Evolutionary conservation across 35 echinoderm and acorn worm species (phyloP).

Genomic region (Hemicentrotus pulcherrimus): DNA sequence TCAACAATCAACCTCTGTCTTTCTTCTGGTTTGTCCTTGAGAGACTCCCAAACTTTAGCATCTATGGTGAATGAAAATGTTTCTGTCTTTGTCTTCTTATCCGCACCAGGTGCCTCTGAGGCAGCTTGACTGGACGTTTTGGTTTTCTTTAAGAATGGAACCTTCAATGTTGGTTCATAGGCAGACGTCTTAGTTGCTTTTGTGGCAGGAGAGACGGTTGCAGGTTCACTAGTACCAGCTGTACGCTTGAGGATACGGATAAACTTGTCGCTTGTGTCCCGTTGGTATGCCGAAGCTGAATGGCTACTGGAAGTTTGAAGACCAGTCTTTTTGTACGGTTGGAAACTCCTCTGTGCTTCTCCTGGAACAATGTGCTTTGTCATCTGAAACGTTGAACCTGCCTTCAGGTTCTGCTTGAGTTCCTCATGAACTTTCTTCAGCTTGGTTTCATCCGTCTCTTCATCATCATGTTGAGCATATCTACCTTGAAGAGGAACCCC

Average conservation of each 20-base stretch:
- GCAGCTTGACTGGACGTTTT: background rate
- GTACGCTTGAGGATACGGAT: conserved; percentile 1
- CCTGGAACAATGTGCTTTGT: background rate
- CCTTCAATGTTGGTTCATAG: conserved; percentile 17
- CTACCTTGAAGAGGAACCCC: background rate
- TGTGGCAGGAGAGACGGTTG: background rate
- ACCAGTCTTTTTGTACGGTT: background rate
- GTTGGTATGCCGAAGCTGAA: background rate
- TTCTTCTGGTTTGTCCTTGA: conserved; percentile 31
- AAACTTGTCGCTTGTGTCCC: background rate
- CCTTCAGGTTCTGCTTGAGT: conserved; percentile 26
- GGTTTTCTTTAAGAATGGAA: conserved; percentile 35
- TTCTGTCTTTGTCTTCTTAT: conserved; percentile 36
- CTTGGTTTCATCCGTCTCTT: background rate
- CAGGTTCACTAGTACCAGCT: background rate
- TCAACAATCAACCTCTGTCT: conserved; percentile 19
- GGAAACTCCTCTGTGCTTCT: background rate
- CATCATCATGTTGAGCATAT: background rate
- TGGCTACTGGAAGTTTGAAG: background rate
- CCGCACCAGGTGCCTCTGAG: background rate
- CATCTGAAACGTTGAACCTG: background rate
- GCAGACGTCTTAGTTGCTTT: background rate
- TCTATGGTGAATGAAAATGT: conserved; percentile 44
- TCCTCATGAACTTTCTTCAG: conserved; percentile 32
- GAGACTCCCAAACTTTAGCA: conserved; percentile 41